Evolutionary conservation across 53 echinoderm and acorn worm genomes (phyloP), one percentile per base, ranked within the genome.

Genomic region (Holothuria leucospilota): DNA sequence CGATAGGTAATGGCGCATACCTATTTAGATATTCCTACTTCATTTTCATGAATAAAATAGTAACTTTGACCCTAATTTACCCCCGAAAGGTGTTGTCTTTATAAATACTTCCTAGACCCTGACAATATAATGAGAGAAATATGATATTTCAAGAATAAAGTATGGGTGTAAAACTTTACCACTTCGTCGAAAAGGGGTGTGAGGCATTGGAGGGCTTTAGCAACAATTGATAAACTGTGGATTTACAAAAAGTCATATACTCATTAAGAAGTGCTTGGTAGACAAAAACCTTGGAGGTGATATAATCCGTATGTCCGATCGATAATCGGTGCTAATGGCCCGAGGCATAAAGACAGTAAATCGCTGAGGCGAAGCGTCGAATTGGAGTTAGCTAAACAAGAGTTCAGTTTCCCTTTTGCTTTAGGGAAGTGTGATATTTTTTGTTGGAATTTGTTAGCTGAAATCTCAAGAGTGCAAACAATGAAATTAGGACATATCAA

Each of bases 241-340:
- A 75, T 38, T 25, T 49, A 49, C 49, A 75, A 49, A 49, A 75
- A 49, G 75, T 49, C 75, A 75, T 75, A 25, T 26, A 75, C 51
- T 75, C 51, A 52, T 75, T 75, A 75, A 53, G 24, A 75, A 75
- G 41, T 75, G 75, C 75, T 75, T 49, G 75, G 49, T 75, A 75
- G 75, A 75, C 75, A 75, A 75, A 42, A 29, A 51, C 28, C 51
- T 51, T 75, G 49, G 26, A 75, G 75, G 75, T 75, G 75, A 52
- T 28, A 75, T 75, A 75, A 75, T 75, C 51, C 75, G 7, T 75
- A 15, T 30, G 40, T 20, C 8, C 52, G 51, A 75, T 75, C 75
- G 51, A 75, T 75, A 75, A 51, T 42, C 24, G 75, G 24, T 75
- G 75, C 51, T 75, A 75, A 75, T 75, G 49, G 75, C 75, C 51